Conservation (phyloP, 2,113 vertebrate genomes). For the Prolemur simus region DNA sequence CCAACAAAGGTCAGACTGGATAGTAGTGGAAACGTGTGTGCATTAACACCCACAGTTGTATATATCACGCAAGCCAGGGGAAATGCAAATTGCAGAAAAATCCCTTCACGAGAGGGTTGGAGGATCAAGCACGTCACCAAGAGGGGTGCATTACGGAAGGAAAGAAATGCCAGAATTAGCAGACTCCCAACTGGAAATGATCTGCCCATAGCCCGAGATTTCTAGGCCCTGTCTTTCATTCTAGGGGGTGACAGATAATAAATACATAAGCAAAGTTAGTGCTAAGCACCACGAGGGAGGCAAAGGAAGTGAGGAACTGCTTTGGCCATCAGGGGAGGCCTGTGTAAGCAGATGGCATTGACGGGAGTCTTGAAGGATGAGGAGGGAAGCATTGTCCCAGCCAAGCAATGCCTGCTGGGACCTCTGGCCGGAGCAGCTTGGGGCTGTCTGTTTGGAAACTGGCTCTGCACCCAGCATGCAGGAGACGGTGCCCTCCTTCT, state of each 20-base stretch:
- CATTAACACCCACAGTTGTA: conserved; percentile 45
- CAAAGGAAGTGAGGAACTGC: no score
- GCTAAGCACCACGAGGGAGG: no score
- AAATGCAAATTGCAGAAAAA: neutral
- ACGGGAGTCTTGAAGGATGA: neutral
- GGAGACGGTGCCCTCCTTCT: neutral
- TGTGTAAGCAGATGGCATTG: neutral
- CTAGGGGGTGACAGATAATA: neutral
- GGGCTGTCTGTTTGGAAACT: neutral
- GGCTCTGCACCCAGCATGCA: neutral
- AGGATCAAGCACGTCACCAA: neutral
- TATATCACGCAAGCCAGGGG: conserved; percentile 52
- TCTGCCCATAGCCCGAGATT: neutral
- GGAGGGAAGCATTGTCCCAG: neutral
- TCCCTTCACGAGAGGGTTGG: neutral
- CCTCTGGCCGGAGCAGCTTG: neutral
- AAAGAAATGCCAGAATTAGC: neutral
- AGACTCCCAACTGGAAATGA: neutral
- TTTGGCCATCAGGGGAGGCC: neutral
- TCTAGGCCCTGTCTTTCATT: neutral
- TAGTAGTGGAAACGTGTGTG: conserved; percentile 58
- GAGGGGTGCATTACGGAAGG: neutral
- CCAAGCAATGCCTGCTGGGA: neutral
- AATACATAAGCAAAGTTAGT: neutral
- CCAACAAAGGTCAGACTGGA: conserved; percentile 60